Evolutionary conservation across 1,140 invertebrate species (phyloP).

Genomic region (Aphelenchoides fujianensis): DNA sequence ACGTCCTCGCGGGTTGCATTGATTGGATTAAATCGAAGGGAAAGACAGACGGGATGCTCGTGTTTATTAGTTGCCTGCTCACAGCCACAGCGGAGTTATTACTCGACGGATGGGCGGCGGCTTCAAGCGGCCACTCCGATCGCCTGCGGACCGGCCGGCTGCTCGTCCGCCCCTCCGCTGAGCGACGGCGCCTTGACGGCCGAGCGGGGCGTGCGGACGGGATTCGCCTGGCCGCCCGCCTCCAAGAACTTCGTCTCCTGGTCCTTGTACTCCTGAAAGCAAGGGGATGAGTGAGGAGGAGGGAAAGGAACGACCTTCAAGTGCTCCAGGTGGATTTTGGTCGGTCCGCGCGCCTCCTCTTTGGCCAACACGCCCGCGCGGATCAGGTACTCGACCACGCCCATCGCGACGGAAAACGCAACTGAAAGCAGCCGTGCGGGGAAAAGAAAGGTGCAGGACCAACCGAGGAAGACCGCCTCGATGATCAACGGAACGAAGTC

Average conservation of each 20-base stretch:
- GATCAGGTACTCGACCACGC: not conserved
- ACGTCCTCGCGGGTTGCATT: too few species aligned
- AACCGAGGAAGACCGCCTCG: not conserved
- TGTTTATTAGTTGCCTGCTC: too few species aligned
- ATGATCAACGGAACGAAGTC: conserved; percentile 2
- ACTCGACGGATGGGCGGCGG: too few species aligned
- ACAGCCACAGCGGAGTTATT: too few species aligned
- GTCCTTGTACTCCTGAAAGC: conserved; percentile 3
- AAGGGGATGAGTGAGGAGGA: too few species aligned
- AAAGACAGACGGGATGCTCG: too few species aligned
- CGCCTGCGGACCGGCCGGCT: not conserved
- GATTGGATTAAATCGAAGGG: too few species aligned
- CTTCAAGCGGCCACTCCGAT: not conserved
- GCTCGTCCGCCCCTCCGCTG: not conserved
- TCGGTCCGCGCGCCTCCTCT: conserved; percentile 6
- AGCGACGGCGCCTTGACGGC: too few species aligned
- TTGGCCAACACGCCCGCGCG: not conserved
- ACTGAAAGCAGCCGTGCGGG: conserved; percentile 8
- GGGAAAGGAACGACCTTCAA: too few species aligned
- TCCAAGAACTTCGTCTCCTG: conserved; percentile 3
- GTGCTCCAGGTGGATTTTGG: conserved; percentile 8
- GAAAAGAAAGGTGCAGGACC: too few species aligned
- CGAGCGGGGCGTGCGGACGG: not conserved
- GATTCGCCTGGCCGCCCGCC: not conserved
- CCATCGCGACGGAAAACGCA: not conserved